Percentiles rank a stretch among this genome's conserved stretches.
Evolutionary conservation across 2,888 invertebrate genomes (phyloP).

Genomic region (Meloe dianella): DNA sequence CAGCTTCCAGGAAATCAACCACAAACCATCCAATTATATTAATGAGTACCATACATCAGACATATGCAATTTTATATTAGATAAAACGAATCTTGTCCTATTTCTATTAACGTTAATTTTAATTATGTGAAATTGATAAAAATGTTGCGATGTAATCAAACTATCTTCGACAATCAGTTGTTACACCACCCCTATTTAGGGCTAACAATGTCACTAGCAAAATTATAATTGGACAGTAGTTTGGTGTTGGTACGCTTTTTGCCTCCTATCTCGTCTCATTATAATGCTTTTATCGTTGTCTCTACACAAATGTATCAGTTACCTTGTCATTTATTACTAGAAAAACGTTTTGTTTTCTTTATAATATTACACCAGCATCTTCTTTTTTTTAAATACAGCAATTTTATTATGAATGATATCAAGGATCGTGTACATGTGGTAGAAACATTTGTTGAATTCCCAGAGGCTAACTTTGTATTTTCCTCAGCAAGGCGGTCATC

Average conservation of each 20-base stretch:
- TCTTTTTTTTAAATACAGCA: too few species aligned
- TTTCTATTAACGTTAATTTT: background rate
- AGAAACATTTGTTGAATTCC: constrained; percentile 51
- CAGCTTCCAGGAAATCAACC: constrained; percentile 10
- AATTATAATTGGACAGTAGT: constrained; percentile 47
- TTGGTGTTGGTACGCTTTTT: constrained; percentile 43
- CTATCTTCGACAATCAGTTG: background rate
- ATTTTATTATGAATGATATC: too few species aligned
- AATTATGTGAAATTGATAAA: background rate
- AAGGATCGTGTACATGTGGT: constrained; percentile 24
- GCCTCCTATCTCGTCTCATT: constrained; percentile 45
- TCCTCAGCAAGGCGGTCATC: constrained; percentile 50
- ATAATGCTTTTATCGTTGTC: constrained; percentile 42
- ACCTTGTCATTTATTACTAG: constrained; percentile 32
- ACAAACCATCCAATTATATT: constrained; percentile 9
- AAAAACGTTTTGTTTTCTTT: background rate
- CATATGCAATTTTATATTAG: constrained; percentile 6
- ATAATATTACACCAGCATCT: background rate
- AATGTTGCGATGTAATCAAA: background rate
- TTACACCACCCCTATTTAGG: background rate
- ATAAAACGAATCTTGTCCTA: background rate
- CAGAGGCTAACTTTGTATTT: constrained; percentile 51
- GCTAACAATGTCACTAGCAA: constrained; percentile 32
- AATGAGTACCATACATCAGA: constrained; percentile 8
- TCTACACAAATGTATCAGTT: constrained; percentile 46